Evolutionary conservation across 2,113 vertebrate species (phyloP).

Genomic region (Mola mola): DNA sequence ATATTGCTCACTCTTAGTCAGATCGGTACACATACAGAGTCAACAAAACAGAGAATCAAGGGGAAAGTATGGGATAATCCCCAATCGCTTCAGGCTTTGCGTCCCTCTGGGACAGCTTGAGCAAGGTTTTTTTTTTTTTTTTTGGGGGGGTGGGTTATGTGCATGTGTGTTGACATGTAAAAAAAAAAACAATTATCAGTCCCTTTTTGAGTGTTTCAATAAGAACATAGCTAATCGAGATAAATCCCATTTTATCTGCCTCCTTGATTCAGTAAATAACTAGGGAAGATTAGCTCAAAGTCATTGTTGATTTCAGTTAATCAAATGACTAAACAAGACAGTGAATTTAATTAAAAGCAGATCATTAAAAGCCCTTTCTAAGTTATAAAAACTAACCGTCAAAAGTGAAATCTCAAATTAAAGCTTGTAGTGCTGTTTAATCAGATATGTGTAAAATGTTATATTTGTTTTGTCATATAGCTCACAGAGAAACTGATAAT

Average conservation of each 20-base stretch:
- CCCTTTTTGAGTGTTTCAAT: too few relatives aligned
- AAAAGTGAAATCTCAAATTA: background rate
- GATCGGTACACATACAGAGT: slow-evolving; percentile 27
- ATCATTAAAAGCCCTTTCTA: too few relatives aligned
- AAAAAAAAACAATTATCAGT: too few relatives aligned
- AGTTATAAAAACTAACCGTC: too few relatives aligned
- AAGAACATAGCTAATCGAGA: too few relatives aligned
- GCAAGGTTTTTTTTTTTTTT: background rate
- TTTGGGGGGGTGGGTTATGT: too few relatives aligned
- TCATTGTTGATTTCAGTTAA: background rate
- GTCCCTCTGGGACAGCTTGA: background rate
- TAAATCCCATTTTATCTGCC: background rate
- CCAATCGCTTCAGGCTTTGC: background rate
- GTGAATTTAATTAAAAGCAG: too few relatives aligned
- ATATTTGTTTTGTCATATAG: slow-evolving; percentile 1
- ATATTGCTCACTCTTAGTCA: slow-evolving; percentile 38
- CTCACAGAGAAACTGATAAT: slow-evolving; percentile 3
- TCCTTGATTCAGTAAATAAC: background rate
- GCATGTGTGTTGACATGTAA: too few relatives aligned
- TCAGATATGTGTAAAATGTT: slow-evolving; percentile 3
- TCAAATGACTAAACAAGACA: background rate
- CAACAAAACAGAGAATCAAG: background rate
- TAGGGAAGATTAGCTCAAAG: too few relatives aligned
- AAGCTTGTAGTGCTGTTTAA: background rate
- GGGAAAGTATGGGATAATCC: slow-evolving; percentile 42